phyloP scores from a whole-genome alignment of 2,113 vertebrate species.

The Rhinogobius similis region DNA sequence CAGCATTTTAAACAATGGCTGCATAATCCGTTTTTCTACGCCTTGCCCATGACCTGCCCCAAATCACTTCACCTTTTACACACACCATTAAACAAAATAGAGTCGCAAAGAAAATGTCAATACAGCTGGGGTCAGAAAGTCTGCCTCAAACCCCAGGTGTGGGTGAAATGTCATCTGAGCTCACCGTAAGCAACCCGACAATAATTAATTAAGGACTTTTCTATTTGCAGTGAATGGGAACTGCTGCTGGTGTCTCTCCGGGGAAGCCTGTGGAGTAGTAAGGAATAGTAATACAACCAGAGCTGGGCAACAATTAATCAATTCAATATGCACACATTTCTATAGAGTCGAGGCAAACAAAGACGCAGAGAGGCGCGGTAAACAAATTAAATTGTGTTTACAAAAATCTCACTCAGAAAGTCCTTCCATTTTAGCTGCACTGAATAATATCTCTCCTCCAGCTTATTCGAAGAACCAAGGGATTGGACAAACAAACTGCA shows the following conservation, averaged over 20 bases:
- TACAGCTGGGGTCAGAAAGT: constrained; percentile 28
- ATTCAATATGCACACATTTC: constrained; percentile 12
- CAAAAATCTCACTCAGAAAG: constrained; percentile 18
- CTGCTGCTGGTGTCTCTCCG: constrained; percentile 22
- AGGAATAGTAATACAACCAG: constrained; percentile 20
- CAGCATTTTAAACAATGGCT: background rate
- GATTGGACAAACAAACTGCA: constrained; percentile 9
- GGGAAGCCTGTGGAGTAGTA: constrained; percentile 27
- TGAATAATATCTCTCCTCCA: background rate
- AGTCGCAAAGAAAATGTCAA: constrained; percentile 39
- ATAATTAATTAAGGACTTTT: constrained; percentile 40
- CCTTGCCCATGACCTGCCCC: background rate
- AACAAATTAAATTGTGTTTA: constrained; percentile 44
- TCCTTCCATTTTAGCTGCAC: constrained; percentile 1
- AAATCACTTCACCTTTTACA: background rate
- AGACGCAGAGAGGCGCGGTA: constrained; percentile 2
- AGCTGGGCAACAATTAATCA: constrained; percentile 43
- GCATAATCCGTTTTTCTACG: constrained; percentile 18
- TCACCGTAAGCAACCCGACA: constrained; percentile 23
- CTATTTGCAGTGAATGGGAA: constrained; percentile 40
- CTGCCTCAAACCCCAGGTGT: constrained; percentile 28
- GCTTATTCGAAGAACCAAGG: background rate
- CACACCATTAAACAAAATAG: constrained; percentile 26
- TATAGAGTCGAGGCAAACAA: constrained; percentile 12
- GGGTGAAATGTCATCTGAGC: constrained; percentile 51